phyloP scores from a whole-genome alignment of 2,113 vertebrate species.

The Indicator maculatus region DNA sequence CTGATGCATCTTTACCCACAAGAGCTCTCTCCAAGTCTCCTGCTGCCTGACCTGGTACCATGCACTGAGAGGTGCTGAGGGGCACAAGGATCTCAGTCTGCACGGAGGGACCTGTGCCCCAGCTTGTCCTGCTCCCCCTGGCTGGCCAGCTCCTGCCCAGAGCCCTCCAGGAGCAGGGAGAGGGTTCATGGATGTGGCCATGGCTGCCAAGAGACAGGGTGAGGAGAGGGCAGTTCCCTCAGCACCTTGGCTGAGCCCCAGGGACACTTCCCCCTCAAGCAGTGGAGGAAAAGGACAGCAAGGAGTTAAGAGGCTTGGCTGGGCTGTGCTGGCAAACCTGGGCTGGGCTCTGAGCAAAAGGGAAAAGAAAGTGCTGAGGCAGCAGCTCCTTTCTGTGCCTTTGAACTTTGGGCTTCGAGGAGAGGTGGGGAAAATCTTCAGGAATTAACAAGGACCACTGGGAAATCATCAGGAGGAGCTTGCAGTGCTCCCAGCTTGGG shows the following conservation, averaged over 20 bases:
- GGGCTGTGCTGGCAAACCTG: constrained; percentile 18
- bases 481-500: constrained; percentile 2
- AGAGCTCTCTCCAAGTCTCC: not conserved
- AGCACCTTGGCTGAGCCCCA: not conserved
- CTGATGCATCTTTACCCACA: not conserved
- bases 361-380: constrained; percentile 63
- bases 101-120: not conserved
- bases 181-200: not conserved
- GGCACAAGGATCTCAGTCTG: rapidly evolving
- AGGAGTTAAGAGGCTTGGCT: constrained; percentile 59
- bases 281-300: not conserved
- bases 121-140: not conserved
- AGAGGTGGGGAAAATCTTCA: constrained; percentile 57
- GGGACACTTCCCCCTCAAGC: not conserved
- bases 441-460: constrained; percentile 72
- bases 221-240: not conserved
- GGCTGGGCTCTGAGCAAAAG: not conserved
- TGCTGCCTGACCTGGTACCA: rapidly evolving
- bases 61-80: not conserved
- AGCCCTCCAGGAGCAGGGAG: not conserved
- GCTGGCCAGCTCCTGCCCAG: not conserved
- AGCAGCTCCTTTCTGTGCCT: constrained; percentile 58
- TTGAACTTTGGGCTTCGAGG: constrained; percentile 76
- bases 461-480: constrained; percentile 58
- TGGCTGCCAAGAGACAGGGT: not conserved